These are phyloP conservation scores for Tribolium madens DNA, from an alignment of 1,140 invertebrate species.

Conservation along the genomic window DNA sequence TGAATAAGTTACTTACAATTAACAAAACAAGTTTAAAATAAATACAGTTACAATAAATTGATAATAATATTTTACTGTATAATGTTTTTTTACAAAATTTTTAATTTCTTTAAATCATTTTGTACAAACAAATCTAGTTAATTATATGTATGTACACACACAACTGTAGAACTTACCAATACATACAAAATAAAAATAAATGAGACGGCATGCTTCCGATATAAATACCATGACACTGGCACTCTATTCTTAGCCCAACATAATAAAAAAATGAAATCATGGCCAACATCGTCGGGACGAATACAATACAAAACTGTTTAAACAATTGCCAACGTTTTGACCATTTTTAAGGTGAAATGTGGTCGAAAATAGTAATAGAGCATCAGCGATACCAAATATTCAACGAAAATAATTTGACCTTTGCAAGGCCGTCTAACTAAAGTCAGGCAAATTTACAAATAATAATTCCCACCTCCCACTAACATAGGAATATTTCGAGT, in stretches of 20 bases:
- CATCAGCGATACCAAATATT: slow-evolving; percentile 17
- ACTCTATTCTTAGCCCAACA: background rate
- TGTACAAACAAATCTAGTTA: too few species aligned
- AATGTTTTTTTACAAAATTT: too few species aligned
- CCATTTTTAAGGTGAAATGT: slow-evolving; percentile 17
- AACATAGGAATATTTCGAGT: slow-evolving; percentile 18
- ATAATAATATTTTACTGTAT: too few species aligned
- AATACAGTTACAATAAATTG: too few species aligned
- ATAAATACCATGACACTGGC: background rate
- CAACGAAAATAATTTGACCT: slow-evolving; percentile 44
- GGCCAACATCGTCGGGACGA: background rate
- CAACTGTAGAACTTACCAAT: too few species aligned
- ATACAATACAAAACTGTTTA: background rate
- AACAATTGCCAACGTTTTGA: background rate
- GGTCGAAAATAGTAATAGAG: slow-evolving; percentile 16
- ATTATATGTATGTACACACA: too few species aligned
- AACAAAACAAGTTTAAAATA: too few species aligned
- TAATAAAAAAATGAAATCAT: background rate
- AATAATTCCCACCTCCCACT: background rate
- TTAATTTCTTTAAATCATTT: too few species aligned
- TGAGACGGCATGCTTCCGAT: background rate
- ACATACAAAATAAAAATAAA: background rate
- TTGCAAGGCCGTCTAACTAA: slow-evolving; percentile 42
- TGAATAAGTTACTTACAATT: too few species aligned
- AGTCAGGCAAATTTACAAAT: slow-evolving; percentile 42